A percentile compares a stretch with the other conserved stretches of the same genome.
phyloP scores from a whole-genome alignment of 2,113 vertebrate genomes.

The Apistogramma diplotaenia region DNA sequence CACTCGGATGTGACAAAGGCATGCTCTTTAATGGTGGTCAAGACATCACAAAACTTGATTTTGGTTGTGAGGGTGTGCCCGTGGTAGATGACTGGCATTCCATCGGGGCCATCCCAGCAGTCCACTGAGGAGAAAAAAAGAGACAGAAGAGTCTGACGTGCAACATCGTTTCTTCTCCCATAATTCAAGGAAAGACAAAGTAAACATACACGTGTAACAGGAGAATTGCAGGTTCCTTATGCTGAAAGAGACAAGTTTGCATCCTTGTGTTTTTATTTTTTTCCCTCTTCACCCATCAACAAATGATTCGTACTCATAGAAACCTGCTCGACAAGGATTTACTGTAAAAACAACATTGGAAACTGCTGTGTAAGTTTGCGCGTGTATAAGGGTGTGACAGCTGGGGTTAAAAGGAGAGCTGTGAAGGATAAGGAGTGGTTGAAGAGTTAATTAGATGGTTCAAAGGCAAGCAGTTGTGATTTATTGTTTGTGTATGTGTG shows the following conservation, averaged over 20 bases:
- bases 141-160: too few species aligned
- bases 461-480: background rate
- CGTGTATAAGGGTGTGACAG: background rate
- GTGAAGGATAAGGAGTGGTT: background rate
- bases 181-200: background rate
- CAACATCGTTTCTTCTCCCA: background rate
- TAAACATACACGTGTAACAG: background rate
- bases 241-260: background rate
- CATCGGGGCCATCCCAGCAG: constrained; percentile 98
- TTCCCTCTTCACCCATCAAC: background rate
- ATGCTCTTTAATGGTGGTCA: constrained; percentile 95
- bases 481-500: background rate
- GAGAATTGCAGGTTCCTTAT: background rate
- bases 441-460: constrained; percentile 1
- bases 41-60: constrained; percentile 95
- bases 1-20: constrained; percentile 97
- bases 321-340: constrained; percentile 49
- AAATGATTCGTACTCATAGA: background rate
- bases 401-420: background rate
- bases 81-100: constrained; percentile 98
- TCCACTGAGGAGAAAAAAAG: constrained; percentile 84
- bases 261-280: background rate
- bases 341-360: background rate
- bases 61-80: constrained; percentile 98
- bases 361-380: background rate